Percentiles rank a stretch among this genome's conserved stretches.
These are phyloP conservation scores for Astreopora myriophthalma DNA, from an alignment of 64 coral and sea anemone genomes.

Conservation along the genomic window DNA sequence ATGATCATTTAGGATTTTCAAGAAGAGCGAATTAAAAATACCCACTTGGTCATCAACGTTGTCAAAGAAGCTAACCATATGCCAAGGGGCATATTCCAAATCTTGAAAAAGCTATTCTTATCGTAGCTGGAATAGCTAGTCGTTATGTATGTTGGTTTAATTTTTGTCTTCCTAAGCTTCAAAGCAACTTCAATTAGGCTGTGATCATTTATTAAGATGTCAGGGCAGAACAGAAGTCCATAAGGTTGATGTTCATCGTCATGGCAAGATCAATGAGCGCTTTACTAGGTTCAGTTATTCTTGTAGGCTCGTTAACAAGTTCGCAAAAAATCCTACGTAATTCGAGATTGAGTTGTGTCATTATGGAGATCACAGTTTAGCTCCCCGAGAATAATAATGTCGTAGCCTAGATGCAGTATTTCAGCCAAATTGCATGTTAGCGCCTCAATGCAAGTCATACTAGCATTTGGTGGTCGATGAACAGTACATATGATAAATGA, in stretches of 20 bases:
- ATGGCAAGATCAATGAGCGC: slow-evolving; percentile 30
- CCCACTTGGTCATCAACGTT: neutral
- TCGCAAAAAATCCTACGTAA: neutral
- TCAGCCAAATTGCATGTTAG: neutral
- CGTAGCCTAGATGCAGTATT: neutral
- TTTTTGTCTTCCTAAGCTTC: neutral
- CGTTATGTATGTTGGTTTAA: neutral
- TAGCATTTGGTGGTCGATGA: neutral
- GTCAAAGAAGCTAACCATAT: neutral
- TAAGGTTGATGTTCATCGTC: slow-evolving; percentile 12
- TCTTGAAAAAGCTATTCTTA: neutral
- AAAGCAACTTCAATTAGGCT: neutral
- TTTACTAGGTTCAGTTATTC: slow-evolving; percentile 2
- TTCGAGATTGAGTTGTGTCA: neutral
- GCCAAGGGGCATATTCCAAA: neutral
- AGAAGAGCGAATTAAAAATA: neutral
- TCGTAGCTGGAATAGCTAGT: neutral
- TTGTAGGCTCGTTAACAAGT: too few species aligned
- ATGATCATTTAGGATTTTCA: neutral
- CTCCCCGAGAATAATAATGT: neutral
- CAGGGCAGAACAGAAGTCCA: neutral
- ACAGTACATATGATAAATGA: neutral
- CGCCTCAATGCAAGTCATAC: neutral
- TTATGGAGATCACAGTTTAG: neutral
- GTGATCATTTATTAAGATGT: slow-evolving; percentile 41